Percentiles rank a stretch among this genome's conserved stretches.
phyloP scores from a whole-genome alignment of 2,888 invertebrate genomes.

The Mythimna vitellina region DNA sequence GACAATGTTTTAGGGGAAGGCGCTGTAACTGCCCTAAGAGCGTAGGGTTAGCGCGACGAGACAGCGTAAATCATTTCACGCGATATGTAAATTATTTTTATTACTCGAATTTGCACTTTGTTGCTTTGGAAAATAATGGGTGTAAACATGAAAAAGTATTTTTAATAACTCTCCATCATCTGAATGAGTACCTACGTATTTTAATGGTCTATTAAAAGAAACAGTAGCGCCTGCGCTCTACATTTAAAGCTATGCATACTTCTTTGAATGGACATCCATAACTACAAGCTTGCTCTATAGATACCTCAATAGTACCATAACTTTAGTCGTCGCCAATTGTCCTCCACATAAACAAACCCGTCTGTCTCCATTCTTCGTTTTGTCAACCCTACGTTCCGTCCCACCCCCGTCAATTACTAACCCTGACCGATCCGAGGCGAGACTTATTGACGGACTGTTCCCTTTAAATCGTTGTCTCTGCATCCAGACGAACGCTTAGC shows the following conservation, averaged over 20 bases:
- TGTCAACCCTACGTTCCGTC: constrained; percentile 77
- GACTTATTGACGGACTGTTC: constrained; percentile 89
- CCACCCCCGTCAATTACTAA: constrained; percentile 88
- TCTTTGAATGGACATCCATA: not conserved
- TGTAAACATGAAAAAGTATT: constrained; percentile 46
- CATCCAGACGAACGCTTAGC: constrained; percentile 66
- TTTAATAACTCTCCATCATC: constrained; percentile 56
- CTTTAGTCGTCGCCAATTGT: not conserved
- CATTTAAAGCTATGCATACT: not conserved
- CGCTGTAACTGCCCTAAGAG: constrained; percentile 85
- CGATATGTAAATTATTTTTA: constrained; percentile 65
- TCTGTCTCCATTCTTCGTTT: not conserved
- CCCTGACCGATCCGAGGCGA: constrained; percentile 88
- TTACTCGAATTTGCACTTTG: constrained; percentile 59
- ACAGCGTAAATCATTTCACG: constrained; percentile 66
- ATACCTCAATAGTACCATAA: not conserved
- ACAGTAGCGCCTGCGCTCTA: not conserved
- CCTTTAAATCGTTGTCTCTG: constrained; percentile 79
- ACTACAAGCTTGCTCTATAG: not conserved
- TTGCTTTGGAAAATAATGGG: constrained; percentile 52
- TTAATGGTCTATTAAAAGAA: not conserved
- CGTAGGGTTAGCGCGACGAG: constrained; percentile 79
- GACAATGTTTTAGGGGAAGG: constrained; percentile 91
- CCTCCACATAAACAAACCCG: constrained; percentile 5
- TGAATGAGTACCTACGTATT: constrained; percentile 18